A percentile compares a stretch with the other conserved stretches of the same genome.
Conservation (phyloP, 2,797 vertebrate genomes). For the Psittacula echo region DNA sequence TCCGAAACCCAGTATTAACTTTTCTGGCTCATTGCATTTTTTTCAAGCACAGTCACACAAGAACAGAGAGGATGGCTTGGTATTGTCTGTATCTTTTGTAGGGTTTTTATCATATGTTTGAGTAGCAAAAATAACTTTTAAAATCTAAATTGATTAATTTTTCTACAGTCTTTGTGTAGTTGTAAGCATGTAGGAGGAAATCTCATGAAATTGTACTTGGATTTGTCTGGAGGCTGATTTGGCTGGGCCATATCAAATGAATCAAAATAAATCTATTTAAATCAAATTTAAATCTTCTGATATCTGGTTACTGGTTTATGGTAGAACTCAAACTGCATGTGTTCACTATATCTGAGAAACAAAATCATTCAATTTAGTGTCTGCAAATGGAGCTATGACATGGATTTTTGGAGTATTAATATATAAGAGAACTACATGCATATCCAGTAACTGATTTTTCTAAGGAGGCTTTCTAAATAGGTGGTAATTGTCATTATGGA, state of each 20-base stretch:
- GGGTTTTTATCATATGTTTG: accelerated
- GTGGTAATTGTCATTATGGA: slow-evolving; percentile 38
- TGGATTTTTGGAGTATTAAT: not conserved
- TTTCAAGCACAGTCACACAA: not conserved
- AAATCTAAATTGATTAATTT: not conserved
- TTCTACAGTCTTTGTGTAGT: not conserved
- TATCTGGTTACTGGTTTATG: not conserved
- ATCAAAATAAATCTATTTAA: not conserved
- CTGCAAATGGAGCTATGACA: not conserved
- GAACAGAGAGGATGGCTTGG: not conserved
- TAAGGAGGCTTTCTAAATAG: slow-evolving; percentile 17
- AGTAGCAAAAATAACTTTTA: not conserved
- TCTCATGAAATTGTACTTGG: not conserved
- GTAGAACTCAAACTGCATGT: not conserved
- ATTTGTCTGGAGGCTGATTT: not conserved
- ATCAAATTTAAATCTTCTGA: not conserved
- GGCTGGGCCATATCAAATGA: not conserved
- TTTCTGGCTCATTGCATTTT: not conserved
- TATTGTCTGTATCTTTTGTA: not conserved
- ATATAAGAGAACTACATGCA: not conserved
- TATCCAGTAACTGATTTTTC: not conserved
- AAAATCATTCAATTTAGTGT: not conserved
- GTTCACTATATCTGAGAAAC: not conserved
- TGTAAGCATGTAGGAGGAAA: not conserved
- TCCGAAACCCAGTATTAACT: not conserved